Base-by-base conservation (phyloP, 2,113 vertebrate species). In the Atlantisia rogersi region DNA sequence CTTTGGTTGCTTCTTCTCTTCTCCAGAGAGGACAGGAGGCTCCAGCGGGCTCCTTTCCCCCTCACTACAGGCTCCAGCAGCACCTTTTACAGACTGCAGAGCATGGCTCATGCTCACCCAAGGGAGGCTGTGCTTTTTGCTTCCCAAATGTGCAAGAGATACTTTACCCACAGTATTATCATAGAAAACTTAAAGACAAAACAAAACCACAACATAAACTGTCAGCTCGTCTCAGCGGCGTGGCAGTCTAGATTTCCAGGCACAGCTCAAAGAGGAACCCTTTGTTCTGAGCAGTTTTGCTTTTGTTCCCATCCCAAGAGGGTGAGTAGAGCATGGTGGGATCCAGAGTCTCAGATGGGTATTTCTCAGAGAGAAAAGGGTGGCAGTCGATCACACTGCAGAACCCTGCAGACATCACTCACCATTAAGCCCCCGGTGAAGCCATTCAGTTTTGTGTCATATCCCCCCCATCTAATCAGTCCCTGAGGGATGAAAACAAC, bases 1-100 rank as follows among this genome's bases (percentile, higher is more conserved):
- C 91, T 97, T 62, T 76, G 10, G 64, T 78, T 69, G 63, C 90
- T 86, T 8, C 76, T 94, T 48, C 74, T 78, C 92, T 52, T 55
- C 69, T 82, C 85, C 64, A 71, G 84, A 63, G 83, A 91, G 79
- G 60, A 82, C 15, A 1, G 15, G 5, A 39, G 68, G 75, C 70
- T 67, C 63, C 62, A 44, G 62, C 28, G 4, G 31, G 60, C 67
- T 35, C 58, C 39, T 79, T 91, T 39, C 58, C 74, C 25, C 24
- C 2, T 0, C 7, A 2, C 37, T 10, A 39, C 14, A 6, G 79
- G 50, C 80, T 74, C 50, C 46, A 8, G 46, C 56, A 64, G 67
- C 56, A 46, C 22, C 67, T 32, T 15, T 31, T 10, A 28, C 20
- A 42, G 31, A 50, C 31, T 4, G 21, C 58, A 22, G 35, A 52